Conservation (phyloP, 2,113 vertebrate genomes). For the Corythoichthys haematopterus region DNA sequence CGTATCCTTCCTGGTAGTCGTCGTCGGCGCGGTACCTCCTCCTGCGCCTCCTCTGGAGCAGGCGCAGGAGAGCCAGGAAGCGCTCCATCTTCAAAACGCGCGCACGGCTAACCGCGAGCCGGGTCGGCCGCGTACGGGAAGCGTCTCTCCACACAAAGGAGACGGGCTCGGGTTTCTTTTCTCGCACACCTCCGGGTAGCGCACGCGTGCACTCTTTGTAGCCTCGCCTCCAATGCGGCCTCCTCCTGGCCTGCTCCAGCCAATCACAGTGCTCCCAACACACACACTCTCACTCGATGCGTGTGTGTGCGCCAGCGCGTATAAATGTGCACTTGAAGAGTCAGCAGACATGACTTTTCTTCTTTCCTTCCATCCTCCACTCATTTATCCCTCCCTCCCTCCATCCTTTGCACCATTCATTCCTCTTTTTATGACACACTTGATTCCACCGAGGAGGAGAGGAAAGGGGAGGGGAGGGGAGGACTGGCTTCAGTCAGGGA, state of each 20-base stretch:
- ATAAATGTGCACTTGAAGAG: slow-evolving; percentile 29
- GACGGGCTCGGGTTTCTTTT: slow-evolving; percentile 51
- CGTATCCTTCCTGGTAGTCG: slow-evolving; percentile 98
- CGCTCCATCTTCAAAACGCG: slow-evolving; percentile 78
- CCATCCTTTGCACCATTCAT: slow-evolving; percentile 1
- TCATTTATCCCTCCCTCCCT: not conserved
- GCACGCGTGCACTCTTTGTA: slow-evolving; percentile 50
- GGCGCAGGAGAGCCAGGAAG: slow-evolving; percentile 90
- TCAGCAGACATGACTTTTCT: slow-evolving; percentile 32
- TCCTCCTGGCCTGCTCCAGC: slow-evolving; percentile 55
- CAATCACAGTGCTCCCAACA: slow-evolving; percentile 53
- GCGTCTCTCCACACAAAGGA: slow-evolving; percentile 34
- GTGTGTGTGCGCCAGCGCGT: slow-evolving; percentile 33
- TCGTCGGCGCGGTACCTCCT: slow-evolving; percentile 97
- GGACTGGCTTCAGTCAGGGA: not conserved
- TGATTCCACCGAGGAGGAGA: not conserved
- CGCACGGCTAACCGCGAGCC: slow-evolving; percentile 14
- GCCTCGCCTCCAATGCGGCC: slow-evolving; percentile 47
- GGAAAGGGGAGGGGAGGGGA: not conserved
- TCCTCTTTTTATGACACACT: not conserved
- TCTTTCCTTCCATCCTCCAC: not conserved
- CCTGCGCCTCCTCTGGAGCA: slow-evolving; percentile 88
- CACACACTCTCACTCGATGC: slow-evolving; percentile 27
- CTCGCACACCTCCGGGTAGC: not conserved
- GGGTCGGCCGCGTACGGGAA: slow-evolving; percentile 22